Percentiles rank a stretch among this genome's conserved stretches.
Conservation (phyloP, 1,140 invertebrate genomes). For the Temnothorax curvispinosus region DNA sequence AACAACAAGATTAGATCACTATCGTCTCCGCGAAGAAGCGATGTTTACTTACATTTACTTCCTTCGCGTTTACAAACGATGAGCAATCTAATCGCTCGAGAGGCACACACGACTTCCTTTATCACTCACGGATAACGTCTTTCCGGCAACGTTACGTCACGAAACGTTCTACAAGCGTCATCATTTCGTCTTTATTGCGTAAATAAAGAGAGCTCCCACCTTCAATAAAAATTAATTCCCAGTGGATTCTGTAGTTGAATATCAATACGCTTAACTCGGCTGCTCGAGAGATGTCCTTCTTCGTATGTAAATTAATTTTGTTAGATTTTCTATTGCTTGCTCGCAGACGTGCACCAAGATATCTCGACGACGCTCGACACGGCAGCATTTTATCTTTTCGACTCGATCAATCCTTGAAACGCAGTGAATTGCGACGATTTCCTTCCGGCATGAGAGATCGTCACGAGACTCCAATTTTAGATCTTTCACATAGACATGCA, state of each 20-base stretch:
- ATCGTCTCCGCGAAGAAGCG: background rate
- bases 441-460: background rate
- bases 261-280: background rate
- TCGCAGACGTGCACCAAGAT: background rate
- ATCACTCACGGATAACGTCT: conserved; percentile 51
- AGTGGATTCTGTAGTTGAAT: conserved; percentile 25
- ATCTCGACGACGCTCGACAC: background rate
- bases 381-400: background rate
- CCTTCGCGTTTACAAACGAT: background rate
- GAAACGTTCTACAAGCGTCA: conserved; percentile 22
- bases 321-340: background rate
- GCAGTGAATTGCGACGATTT: conserved; percentile 4
- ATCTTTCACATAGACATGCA: background rate
- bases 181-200: conserved; percentile 47
- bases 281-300: background rate
- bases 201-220: conserved; percentile 47
- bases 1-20: conserved; percentile 14
- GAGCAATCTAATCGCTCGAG: conserved; percentile 17
- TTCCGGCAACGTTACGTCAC: conserved; percentile 58
- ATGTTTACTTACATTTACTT: background rate
- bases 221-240: conserved; percentile 67
- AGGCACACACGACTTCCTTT: conserved; percentile 41
- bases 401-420: conserved; percentile 29
- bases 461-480: background rate
- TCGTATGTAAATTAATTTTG: background rate